These are phyloP conservation scores for Barnardius zonarius DNA, from an alignment of 2,113 vertebrate species.

Conservation along the genomic window DNA sequence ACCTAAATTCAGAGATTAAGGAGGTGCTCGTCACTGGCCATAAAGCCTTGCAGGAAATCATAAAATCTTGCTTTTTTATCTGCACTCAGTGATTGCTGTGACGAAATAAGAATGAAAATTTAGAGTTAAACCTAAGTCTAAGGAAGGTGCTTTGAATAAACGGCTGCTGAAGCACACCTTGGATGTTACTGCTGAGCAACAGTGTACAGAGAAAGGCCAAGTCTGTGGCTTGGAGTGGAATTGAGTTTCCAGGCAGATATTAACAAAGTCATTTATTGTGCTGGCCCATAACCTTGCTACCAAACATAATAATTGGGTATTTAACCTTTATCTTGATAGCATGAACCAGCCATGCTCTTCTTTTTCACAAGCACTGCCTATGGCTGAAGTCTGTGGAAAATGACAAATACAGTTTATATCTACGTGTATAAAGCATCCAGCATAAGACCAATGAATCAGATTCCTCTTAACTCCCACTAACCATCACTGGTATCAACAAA, in stretches of 20 bases:
- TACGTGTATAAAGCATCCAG: not conserved
- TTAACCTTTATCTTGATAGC: constrained; percentile 24
- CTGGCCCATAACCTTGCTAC: not conserved
- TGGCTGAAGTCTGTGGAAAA: not conserved
- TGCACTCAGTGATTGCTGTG: not conserved
- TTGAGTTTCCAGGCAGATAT: not conserved
- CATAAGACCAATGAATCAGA: not conserved
- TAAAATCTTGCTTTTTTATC: not conserved
- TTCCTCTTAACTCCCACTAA: not conserved
- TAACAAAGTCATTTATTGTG: not conserved
- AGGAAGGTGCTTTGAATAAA: not conserved
- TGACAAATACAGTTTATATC: not conserved
- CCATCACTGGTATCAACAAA: not conserved
- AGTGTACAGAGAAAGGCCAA: not conserved
- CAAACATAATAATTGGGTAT: not conserved
- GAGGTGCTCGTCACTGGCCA: not conserved
- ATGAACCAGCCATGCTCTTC: not conserved
- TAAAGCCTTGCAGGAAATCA: not conserved
- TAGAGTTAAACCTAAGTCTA: not conserved
- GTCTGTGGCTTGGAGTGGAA: not conserved
- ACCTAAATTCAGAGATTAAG: not conserved
- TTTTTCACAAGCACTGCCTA: not conserved
- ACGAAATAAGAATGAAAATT: not conserved
- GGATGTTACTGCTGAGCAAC: not conserved
- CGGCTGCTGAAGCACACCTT: not conserved